Evolutionary conservation across 2,113 vertebrate genomes (phyloP).

Genomic region (Casuarius casuarius): DNA sequence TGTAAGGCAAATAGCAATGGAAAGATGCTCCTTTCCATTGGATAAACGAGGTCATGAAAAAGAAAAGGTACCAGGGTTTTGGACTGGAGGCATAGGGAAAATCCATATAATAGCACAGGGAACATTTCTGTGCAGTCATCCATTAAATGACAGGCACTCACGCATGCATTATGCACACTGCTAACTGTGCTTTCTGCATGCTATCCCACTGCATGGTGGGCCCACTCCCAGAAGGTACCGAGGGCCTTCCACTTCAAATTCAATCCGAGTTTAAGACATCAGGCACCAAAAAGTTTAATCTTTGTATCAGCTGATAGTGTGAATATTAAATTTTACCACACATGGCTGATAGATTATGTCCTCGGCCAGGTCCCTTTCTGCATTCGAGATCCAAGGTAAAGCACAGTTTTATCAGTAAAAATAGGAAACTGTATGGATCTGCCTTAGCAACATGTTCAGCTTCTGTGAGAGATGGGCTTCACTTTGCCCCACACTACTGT

Average conservation of each 20-base stretch:
- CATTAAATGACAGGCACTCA: background rate
- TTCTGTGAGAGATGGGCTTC: background rate
- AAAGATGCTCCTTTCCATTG: background rate
- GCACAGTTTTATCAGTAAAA: background rate
- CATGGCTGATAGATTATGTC: background rate
- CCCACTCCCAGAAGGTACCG: background rate
- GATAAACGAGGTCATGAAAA: background rate
- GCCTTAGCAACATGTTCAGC: background rate
- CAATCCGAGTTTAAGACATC: background rate
- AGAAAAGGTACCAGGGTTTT: background rate
- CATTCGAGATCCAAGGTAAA: background rate
- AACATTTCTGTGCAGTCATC: background rate
- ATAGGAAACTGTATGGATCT: background rate
- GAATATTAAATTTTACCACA: background rate
- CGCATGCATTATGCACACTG: background rate
- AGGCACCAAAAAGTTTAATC: background rate
- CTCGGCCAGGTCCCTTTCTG: background rate
- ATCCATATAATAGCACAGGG: background rate
- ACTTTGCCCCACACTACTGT: background rate
- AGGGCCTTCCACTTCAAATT: background rate
- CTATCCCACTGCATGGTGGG: fast-evolving
- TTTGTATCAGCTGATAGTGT: fast-evolving
- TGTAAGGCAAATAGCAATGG: background rate
- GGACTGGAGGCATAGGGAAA: background rate
- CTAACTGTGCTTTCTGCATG: background rate